phyloP scores from a whole-genome alignment of 2,113 vertebrate species.

The Astur gentilis region DNA sequence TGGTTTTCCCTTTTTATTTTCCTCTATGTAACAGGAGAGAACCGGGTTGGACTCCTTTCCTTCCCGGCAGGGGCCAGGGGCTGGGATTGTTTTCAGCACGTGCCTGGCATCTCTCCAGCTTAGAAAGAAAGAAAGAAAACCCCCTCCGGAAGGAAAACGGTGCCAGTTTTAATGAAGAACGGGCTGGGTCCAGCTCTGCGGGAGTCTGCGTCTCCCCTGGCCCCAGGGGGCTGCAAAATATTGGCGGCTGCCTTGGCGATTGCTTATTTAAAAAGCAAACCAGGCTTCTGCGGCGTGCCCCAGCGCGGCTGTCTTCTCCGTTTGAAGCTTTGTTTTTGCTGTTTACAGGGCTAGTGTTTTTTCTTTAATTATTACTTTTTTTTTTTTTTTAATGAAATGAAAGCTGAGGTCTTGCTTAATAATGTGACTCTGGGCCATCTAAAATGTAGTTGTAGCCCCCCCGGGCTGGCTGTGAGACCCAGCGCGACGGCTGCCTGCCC shows the following conservation, averaged over 20 bases:
- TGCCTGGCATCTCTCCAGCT: background rate
- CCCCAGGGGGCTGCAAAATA: background rate
- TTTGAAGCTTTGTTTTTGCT: background rate
- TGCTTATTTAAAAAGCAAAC: background rate
- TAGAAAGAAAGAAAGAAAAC: background rate
- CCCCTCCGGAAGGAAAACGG: background rate
- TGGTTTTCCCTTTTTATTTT: background rate
- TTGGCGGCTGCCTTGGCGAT: background rate
- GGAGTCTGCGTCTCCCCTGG: background rate
- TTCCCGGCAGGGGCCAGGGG: background rate
- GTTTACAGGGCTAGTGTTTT: background rate
- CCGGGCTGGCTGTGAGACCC: no score
- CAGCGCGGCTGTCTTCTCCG: fast-evolving
- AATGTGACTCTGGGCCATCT: background rate
- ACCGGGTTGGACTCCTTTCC: background rate
- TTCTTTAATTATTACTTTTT: background rate
- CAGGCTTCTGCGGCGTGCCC: background rate
- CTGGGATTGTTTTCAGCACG: background rate
- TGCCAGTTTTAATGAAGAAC: no score
- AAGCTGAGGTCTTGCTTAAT: background rate
- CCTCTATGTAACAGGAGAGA: background rate
- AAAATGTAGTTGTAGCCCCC: background rate
- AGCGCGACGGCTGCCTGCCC: background rate
- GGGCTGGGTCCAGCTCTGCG: background rate
- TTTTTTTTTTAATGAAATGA: background rate